Evolutionary conservation across 2,888 invertebrate species (phyloP).

Genomic region (Rhamnusium bicolor): DNA sequence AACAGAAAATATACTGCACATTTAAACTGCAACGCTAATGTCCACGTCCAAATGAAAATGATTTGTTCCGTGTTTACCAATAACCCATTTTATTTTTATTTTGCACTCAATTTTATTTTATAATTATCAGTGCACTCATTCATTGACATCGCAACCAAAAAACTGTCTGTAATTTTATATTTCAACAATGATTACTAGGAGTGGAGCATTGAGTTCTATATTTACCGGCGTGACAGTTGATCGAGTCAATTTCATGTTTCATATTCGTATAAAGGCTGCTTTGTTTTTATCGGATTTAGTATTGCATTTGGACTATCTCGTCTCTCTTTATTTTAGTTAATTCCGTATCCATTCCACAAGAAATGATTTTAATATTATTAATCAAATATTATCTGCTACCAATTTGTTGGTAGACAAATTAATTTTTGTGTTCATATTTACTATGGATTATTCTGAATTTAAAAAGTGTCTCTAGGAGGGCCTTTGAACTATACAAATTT

Average conservation of each 20-base stretch:
- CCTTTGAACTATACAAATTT: too few relatives aligned
- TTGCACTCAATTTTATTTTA: conserved; percentile 2
- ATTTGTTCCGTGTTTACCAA: not conserved
- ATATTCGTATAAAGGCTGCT: conserved; percentile 4
- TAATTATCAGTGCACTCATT: conserved; percentile 11
- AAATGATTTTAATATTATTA: not conserved
- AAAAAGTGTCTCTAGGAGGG: too few relatives aligned
- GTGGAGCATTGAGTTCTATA: conserved; percentile 11
- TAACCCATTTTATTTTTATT: not conserved
- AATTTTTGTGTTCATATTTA: too few relatives aligned
- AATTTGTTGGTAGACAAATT: not conserved
- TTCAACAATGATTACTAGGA: not conserved
- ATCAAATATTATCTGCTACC: not conserved
- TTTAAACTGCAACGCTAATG: not conserved
- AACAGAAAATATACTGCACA: too few relatives aligned
- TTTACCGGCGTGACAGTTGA: conserved; percentile 19
- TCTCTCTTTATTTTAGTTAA: not conserved
- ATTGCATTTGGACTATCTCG: not conserved
- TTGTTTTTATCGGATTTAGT: conserved; percentile 16
- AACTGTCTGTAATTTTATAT: not conserved
- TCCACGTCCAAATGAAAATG: not conserved
- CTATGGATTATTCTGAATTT: too few relatives aligned
- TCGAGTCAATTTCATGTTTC: conserved; percentile 15
- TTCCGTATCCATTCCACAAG: not conserved
- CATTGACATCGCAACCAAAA: not conserved